Conservation (phyloP, 2,113 vertebrate species). For the Crotalus tigris region DNA sequence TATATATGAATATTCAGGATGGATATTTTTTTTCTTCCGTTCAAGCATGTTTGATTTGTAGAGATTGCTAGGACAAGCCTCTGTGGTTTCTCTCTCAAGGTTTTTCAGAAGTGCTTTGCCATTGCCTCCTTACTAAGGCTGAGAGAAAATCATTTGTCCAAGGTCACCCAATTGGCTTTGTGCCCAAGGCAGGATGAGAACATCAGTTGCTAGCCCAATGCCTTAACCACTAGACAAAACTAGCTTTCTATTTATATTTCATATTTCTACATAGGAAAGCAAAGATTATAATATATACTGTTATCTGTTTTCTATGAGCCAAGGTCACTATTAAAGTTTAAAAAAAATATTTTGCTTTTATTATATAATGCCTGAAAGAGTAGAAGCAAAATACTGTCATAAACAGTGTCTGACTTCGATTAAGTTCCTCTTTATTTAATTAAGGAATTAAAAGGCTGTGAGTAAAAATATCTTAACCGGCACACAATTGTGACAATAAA, state of each 20-base stretch:
- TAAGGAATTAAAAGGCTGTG: background rate
- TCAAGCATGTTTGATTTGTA: background rate
- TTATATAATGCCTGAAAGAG: background rate
- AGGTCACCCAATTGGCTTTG: background rate
- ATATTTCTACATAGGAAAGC: background rate
- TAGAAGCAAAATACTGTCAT: background rate
- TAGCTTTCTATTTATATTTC: background rate
- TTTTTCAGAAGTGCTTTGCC: background rate
- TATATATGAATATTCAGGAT: background rate
- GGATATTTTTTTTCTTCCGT: background rate
- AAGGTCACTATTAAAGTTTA: background rate
- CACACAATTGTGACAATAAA: background rate
- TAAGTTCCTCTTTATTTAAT: background rate
- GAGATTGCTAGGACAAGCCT: background rate
- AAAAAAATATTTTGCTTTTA: background rate
- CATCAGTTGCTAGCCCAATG: background rate
- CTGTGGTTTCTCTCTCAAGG: background rate
- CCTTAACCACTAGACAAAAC: background rate
- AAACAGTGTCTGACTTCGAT: background rate
- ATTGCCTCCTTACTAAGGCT: background rate
- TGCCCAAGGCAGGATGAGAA: background rate
- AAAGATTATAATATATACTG: background rate
- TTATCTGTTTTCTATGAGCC: background rate
- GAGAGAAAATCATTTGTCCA: background rate
- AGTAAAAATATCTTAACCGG: background rate